Evolutionary conservation across 2,113 vertebrate genomes (phyloP).

Genomic region (Symphodus melops): DNA sequence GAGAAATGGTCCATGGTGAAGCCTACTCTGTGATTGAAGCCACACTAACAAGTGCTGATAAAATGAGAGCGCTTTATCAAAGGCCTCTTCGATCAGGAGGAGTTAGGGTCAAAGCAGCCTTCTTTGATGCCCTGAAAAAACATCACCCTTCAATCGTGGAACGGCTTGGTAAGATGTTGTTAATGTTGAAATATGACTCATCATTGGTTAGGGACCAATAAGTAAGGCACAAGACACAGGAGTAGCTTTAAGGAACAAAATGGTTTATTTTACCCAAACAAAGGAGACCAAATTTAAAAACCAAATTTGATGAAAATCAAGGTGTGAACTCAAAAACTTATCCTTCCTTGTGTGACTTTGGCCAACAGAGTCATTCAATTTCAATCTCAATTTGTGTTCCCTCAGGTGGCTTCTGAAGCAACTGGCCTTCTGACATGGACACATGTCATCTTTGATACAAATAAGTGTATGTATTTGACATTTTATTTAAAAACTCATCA

Average conservation of each 20-base stretch:
- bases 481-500: too few species aligned
- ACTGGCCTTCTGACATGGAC: not conserved
- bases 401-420: constrained; percentile 20
- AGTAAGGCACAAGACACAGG: too few species aligned
- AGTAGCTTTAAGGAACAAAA: too few species aligned
- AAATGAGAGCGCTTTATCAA: constrained; percentile 2
- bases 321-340: too few species aligned
- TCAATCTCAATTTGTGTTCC: not conserved
- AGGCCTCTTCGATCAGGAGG: constrained; percentile 7
- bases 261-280: too few species aligned
- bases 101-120: constrained; percentile 37
- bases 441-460: not conserved
- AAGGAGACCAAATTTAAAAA: too few species aligned
- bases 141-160: constrained; percentile 8
- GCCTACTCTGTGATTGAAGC: not conserved
- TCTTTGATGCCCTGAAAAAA: constrained; percentile 52
- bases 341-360: too few species aligned
- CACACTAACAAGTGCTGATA: accelerated
- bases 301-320: too few species aligned
- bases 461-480: not conserved
- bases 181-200: not conserved
- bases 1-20: constrained; percentile 42
- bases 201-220: too few species aligned
- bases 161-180: constrained; percentile 32
- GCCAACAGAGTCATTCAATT: not conserved